Evolutionary conservation across 2,888 invertebrate species (phyloP), one percentile per base, ranked within the genome.

Genomic region (Incurvaria masculella): DNA sequence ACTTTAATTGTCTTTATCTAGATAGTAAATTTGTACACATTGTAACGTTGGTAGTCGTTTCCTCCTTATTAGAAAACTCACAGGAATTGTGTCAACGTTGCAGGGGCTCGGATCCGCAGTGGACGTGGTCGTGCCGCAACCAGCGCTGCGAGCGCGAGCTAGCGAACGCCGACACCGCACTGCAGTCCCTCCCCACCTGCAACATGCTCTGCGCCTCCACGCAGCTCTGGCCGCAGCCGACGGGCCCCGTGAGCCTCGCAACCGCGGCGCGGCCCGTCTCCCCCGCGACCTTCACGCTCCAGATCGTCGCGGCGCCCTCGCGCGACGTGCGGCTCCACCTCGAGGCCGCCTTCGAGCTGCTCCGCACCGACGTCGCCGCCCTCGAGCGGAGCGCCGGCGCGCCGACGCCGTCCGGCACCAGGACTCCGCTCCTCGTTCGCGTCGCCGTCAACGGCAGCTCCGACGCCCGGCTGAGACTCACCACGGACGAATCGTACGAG

Each of bases 181-280:
- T 78, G 51, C 85, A 79, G 57, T 86, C 88, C 5, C 73, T 89
- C 56, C 80, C 83, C 39, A 88, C 88, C 6, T 91, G 91, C 70
- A 86, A 86, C 59, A 89, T 91, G 82, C 79, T 88, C 16, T 91
- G 91, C 66, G 88, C 89, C 21, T 81, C 83, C 48, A 81, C 82
- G 21, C 86, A 89, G 56, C 79, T 91, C 21, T 91, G 91, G 91
- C 91, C 91, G 21, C 86, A 86, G 65, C 91, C 91, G 45, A 89
- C 89, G 2, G 86, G 87, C 1, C 83, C 83, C 49, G 81, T 87
- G 23, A 78, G 81, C 53, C 78, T 91, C 20, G 87, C 86, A 53
- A 81, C 81, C 17, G 82, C 81, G 47, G 85, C 86, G 20, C 74
- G 84, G 18, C 80, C 81, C 21, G 84, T 87, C 54, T 69, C 76